phyloP scores from a whole-genome alignment of 2,797 vertebrate species.

The Clarias pachynema region DNA sequence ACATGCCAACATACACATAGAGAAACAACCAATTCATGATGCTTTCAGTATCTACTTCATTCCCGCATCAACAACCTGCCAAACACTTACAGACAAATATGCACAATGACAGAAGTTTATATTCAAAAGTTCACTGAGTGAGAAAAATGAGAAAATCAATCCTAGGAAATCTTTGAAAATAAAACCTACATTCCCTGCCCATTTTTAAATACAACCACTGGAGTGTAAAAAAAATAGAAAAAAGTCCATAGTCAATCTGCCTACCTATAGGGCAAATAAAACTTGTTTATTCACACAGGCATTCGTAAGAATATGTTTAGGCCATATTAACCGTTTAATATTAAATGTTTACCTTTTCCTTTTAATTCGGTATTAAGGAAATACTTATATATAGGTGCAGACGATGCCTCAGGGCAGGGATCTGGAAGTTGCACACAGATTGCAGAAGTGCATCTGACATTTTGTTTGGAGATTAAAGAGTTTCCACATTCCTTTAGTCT shows the following conservation, averaged over 20 bases:
- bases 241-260: not conserved
- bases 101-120: not conserved
- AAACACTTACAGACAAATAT: not conserved
- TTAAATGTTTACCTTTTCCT: not conserved
- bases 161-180: not conserved
- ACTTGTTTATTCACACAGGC: not conserved
- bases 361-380: not conserved
- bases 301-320: not conserved
- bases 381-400: not conserved
- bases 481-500: conserved; percentile 81
- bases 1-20: conserved; percentile 37
- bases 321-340: not conserved
- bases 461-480: conserved; percentile 81
- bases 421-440: conserved; percentile 66
- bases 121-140: not conserved
- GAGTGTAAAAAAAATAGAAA: not conserved
- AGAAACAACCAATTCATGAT: not conserved
- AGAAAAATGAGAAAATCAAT: not conserved
- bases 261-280: not conserved
- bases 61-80: not conserved
- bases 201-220: not conserved
- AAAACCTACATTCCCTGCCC: not conserved
- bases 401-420: conserved; percentile 56
- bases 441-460: conserved; percentile 72
- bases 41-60: not conserved